These are phyloP conservation scores for Megamerina dolium DNA, from an alignment of 2,888 invertebrate species.

Conservation along the genomic window DNA sequence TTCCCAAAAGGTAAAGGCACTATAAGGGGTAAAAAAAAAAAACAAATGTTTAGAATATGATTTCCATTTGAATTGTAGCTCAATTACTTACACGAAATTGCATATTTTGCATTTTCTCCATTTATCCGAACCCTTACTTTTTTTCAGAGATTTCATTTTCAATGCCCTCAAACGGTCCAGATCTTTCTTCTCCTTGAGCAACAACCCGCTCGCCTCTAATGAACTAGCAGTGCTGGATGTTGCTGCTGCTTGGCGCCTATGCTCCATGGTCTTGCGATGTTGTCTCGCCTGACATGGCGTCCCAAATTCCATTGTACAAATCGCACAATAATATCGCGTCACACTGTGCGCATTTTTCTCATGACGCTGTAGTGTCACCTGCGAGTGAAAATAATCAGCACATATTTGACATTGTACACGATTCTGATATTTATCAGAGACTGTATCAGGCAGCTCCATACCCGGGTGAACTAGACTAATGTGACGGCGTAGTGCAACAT, in stretches of 20 bases:
- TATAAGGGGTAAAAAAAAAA: background rate
- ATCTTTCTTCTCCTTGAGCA: background rate
- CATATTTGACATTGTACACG: constrained; percentile 60
- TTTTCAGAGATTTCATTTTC: too few species aligned
- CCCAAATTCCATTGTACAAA: constrained; percentile 61
- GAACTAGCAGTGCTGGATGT: too few species aligned
- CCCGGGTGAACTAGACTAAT: constrained; percentile 55
- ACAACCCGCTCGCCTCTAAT: background rate
- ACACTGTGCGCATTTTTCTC: constrained; percentile 57
- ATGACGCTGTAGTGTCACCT: constrained; percentile 63
- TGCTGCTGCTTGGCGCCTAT: too few species aligned
- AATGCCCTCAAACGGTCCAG: too few species aligned
- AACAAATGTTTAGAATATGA: too few species aligned
- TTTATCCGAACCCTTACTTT: background rate
- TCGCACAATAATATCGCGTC: constrained; percentile 60
- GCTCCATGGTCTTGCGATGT: constrained; percentile 62
- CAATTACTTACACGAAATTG: constrained; percentile 23
- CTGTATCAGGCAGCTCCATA: constrained; percentile 51
- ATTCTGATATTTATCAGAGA: constrained; percentile 62
- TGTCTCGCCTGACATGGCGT: constrained; percentile 57
- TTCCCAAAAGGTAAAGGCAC: too few species aligned
- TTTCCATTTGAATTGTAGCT: too few species aligned
- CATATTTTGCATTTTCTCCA: constrained; percentile 14
- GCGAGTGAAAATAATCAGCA: constrained; percentile 55
- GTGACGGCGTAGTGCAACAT: constrained; percentile 60